These are phyloP conservation scores for Crocidura indochinensis DNA, from an alignment of 2,797 vertebrate species.

Conservation along the genomic window DNA sequence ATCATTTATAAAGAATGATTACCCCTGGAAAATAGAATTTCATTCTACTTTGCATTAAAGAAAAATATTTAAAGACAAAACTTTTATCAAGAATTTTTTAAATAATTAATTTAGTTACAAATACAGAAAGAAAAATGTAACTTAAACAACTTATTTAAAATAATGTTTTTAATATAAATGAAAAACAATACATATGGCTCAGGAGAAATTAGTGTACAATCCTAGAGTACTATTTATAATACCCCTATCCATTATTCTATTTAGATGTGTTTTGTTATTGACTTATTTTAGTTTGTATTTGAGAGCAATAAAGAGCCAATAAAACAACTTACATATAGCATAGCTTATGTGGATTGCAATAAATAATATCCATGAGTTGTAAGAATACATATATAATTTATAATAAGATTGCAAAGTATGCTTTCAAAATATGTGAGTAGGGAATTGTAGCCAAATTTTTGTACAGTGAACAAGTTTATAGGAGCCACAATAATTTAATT, in stretches of 20 bases:
- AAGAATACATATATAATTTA: slow-evolving; percentile 58
- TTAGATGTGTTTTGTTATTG: slow-evolving; percentile 61
- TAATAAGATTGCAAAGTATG: slow-evolving; percentile 47
- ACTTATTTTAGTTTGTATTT: slow-evolving; percentile 55
- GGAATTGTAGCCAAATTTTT: slow-evolving; percentile 49
- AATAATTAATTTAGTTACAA: not conserved
- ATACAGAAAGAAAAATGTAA: slow-evolving; percentile 46
- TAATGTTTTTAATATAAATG: slow-evolving; percentile 35
- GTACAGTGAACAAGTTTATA: slow-evolving; percentile 45
- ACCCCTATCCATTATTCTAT: slow-evolving; percentile 3
- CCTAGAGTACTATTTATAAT: slow-evolving; percentile 4
- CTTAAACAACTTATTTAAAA: not conserved
- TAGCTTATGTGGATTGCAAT: slow-evolving; percentile 17
- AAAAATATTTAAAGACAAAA: not conserved
- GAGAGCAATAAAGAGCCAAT: slow-evolving; percentile 17
- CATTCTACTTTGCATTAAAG: not conserved
- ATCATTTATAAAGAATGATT: not conserved
- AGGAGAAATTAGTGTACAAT: slow-evolving; percentile 32
- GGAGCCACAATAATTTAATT: slow-evolving; percentile 41
- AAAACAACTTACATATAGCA: slow-evolving; percentile 38
- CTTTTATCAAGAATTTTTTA: not conserved
- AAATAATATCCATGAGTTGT: slow-evolving; percentile 16
- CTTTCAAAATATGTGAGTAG: slow-evolving; percentile 28
- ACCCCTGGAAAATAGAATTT: not conserved
- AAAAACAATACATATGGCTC: not conserved